Conservation (phyloP, 2,888 invertebrate genomes). For the Tenthredo mesomela region DNA sequence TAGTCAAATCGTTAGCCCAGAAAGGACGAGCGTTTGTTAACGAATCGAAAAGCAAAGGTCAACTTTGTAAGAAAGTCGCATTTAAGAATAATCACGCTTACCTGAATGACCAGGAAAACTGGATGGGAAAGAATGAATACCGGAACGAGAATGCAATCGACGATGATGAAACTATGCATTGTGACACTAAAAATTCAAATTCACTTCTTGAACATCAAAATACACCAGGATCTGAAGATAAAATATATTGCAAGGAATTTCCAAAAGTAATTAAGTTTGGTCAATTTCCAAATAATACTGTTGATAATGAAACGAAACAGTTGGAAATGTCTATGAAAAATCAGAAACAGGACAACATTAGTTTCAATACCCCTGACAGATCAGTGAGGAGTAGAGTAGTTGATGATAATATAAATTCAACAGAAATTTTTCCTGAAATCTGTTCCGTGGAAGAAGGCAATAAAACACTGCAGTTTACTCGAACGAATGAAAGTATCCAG, state of each 20-base stretch:
- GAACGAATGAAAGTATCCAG: not conserved
- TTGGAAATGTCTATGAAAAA: no score
- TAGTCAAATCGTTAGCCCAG: not conserved
- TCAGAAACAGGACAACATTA: no score
- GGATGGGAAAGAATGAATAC: constrained; percentile 1
- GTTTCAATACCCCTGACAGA: no score
- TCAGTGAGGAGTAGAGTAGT: not conserved
- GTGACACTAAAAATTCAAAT: not conserved
- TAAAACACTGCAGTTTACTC: not conserved
- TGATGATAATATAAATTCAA: not conserved
- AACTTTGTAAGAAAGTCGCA: not conserved
- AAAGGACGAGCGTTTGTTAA: constrained; percentile 10
- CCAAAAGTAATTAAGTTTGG: no score
- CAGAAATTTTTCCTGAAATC: not conserved
- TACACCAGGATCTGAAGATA: not conserved
- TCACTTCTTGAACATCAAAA: not conserved
- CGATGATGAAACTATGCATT: not conserved
- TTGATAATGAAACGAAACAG: no score
- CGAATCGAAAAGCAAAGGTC: not conserved
- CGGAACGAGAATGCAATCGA: not conserved
- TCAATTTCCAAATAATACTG: no score
- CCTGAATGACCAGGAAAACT: constrained; percentile 1
- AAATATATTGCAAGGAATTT: not conserved
- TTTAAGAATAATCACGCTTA: not conserved
- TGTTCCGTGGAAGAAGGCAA: not conserved